Base-by-base conservation (phyloP, 1,140 invertebrate genomes). In the Cyclina sinensis region DNA sequence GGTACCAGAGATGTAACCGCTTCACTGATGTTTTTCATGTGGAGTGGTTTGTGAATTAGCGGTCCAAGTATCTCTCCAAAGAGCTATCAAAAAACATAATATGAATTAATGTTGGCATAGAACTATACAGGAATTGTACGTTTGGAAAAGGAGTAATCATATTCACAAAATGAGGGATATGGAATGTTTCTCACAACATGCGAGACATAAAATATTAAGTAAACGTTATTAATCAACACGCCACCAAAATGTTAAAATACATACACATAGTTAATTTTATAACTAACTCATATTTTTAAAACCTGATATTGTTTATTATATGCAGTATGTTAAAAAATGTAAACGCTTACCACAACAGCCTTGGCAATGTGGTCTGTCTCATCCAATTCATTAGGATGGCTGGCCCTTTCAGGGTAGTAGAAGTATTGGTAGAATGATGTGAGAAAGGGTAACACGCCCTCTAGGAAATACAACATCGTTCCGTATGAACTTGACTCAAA, bases 11-110 rank as follows among this genome's bases (percentile, higher is more conserved):
- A 89, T 1, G 93, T 92, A 37, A 94, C 84, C 18, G 90, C 90
- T 84, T 93, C 92, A 21, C 93, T 93, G 81, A 95, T 91, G 88
- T 94, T 93, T 85, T 95, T 95, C 92, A 95, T 94, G 84, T 95
- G 94, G 11, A 86, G 54, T 30, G 95, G 93, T 86, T 95, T 94
- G 78, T 92, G 93, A 76, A 95, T 76, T 43, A 95, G 79, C 5
- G 94, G 93, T 16, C 94, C 93, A 9, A 93, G 83, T 14, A 93
- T 91, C 85, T 95, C 95, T 35, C 94, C 92, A 80, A 95, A 94
- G 90, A 94, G 92, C 95, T 95, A 79, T 27, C 91, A 90, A 86
- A 24, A 68, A 43, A 62, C 4, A 35, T n/a, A n/a, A n/a, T n/a
- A n/a, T n/a, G n/a, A n/a, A n/a, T n/a, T n/a, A n/a, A n/a, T n/a